A percentile compares a stretch with the other conserved stretches of the same genome.
Conservation (phyloP, 2,888 invertebrate species). For the Chrysolina oricalcia region DNA sequence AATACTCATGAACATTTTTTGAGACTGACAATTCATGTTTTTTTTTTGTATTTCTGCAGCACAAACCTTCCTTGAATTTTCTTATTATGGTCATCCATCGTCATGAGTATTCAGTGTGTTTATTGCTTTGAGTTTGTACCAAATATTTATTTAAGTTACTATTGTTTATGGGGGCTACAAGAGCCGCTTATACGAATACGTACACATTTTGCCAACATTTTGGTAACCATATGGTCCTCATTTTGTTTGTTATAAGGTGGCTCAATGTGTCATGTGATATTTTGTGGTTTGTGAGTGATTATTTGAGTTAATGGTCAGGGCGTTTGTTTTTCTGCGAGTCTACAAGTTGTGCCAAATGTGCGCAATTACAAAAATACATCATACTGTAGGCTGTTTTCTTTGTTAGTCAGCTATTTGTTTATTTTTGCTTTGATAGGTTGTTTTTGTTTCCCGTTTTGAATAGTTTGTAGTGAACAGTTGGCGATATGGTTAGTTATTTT, state of each 20-base stretch:
- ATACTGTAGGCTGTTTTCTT: constrained; percentile 62
- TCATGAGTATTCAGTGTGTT: constrained; percentile 59
- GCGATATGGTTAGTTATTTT: constrained; percentile 64
- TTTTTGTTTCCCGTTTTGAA: constrained; percentile 56
- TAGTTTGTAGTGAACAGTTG: constrained; percentile 61
- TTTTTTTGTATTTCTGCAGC: constrained; percentile 43
- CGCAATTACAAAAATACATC: constrained; percentile 43
- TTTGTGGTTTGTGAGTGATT: constrained; percentile 71
- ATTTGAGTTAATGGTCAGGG: constrained; percentile 52
- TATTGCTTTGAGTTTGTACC: constrained; percentile 55
- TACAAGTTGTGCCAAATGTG: constrained; percentile 65
- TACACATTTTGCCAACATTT: constrained; percentile 68
- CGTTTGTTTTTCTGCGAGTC: constrained; percentile 55
- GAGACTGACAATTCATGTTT: constrained; percentile 57
- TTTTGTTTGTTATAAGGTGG: constrained; percentile 66
- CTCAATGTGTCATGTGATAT: constrained; percentile 73
- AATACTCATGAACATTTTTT: constrained; percentile 60
- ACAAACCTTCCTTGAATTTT: constrained; percentile 46
- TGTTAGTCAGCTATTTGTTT: constrained; percentile 62
- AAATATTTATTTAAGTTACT: constrained; percentile 63
- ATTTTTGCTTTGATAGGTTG: constrained; percentile 61
- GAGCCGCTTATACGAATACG: constrained; percentile 65
- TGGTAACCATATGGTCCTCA: constrained; percentile 44
- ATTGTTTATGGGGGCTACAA: constrained; percentile 56
- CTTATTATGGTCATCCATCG: constrained; percentile 16